Percentiles rank a stretch among this genome's conserved stretches.
Conservation (phyloP, 2,888 invertebrate species). For the Archips crataeganus region DNA sequence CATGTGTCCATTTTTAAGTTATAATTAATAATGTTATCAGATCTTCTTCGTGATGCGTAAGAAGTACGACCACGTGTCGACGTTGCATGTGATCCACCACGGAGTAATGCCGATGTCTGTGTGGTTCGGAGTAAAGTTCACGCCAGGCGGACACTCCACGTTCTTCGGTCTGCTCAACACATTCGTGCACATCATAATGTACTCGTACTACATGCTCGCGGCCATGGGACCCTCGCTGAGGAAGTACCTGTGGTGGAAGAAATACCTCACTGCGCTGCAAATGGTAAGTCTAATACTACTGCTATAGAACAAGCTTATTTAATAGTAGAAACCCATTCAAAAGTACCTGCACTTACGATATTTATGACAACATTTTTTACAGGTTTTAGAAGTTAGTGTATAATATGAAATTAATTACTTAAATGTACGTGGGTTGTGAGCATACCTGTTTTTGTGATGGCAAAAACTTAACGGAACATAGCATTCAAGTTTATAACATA, state of each 20-base stretch:
- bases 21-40: slow-evolving; percentile 72
- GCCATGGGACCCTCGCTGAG: slow-evolving; percentile 95
- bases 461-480: too few species aligned
- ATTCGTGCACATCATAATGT: slow-evolving; percentile 99
- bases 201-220: slow-evolving; percentile 95
- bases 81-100: slow-evolving; percentile 98
- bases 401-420: too few species aligned
- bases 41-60: slow-evolving; percentile 97
- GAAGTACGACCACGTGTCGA: slow-evolving; percentile 96
- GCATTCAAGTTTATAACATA: too few species aligned
- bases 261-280: slow-evolving; percentile 95
- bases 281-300: slow-evolving; percentile 87
- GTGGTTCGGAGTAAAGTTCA: slow-evolving; percentile 98
- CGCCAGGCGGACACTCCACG: slow-evolving; percentile 98
- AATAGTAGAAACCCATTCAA: too few species aligned
- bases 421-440: too few species aligned
- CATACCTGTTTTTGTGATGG: too few species aligned
- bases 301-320: too few species aligned
- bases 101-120: slow-evolving; percentile 99
- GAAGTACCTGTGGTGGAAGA: slow-evolving; percentile 98
- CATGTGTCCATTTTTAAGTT: too few species aligned
- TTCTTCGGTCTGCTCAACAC: slow-evolving; percentile 98
- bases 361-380: too few species aligned
- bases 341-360: too few species aligned
- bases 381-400: too few species aligned